These are phyloP conservation scores for Geococcyx californianus DNA, from an alignment of 2,113 vertebrate species.

Conservation along the genomic window DNA sequence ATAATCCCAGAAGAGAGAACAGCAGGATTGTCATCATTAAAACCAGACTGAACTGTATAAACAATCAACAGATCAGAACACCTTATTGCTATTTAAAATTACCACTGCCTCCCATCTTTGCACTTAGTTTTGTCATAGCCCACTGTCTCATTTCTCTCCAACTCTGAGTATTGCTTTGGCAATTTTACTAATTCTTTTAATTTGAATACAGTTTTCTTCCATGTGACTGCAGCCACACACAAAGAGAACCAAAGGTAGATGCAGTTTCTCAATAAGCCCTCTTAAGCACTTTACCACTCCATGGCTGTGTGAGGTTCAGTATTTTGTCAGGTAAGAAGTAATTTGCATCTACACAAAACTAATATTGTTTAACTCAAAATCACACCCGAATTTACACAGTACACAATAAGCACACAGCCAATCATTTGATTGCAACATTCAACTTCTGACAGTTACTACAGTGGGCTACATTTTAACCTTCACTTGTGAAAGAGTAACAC, in stretches of 20 bases:
- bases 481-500: not conserved
- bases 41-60: not conserved
- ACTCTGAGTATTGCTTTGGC: not conserved
- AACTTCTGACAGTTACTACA: not conserved
- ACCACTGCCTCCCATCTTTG: not conserved
- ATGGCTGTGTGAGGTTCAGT: rapidly evolving
- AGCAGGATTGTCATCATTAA: not conserved
- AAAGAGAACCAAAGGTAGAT: not conserved
- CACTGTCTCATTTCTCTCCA: not conserved
- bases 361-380: not conserved
- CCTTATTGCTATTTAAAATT: not conserved
- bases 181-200: not conserved
- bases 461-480: not conserved
- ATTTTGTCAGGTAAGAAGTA: not conserved
- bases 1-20: not conserved
- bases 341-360: not conserved
- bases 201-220: not conserved
- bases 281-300: not conserved
- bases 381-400: not conserved
- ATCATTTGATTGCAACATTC: not conserved
- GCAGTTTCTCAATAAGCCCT: not conserved
- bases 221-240: rapidly evolving
- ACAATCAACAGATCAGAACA: not conserved
- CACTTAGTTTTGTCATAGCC: rapidly evolving
- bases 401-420: rapidly evolving